Percentiles rank a stretch among this genome's conserved stretches.
Evolutionary conservation across 1,140 invertebrate genomes (phyloP).

Genomic region (Drosophila tropicalis): DNA sequence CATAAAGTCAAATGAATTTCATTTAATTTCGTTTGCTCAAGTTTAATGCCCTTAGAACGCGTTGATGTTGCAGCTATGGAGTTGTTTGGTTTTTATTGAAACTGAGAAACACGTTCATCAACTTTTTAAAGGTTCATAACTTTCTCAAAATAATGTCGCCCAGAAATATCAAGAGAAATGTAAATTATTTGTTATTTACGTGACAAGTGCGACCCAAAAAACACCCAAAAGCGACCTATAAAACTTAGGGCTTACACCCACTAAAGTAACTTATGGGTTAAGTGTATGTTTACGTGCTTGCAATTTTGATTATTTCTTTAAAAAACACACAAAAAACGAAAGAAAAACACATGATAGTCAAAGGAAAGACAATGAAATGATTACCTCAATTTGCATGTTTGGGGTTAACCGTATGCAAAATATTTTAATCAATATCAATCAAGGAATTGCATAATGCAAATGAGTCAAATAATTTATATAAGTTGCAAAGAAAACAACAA

Average conservation of each 20-base stretch:
- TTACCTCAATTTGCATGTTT: slow-evolving; percentile 59
- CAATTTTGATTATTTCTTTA: slow-evolving; percentile 47
- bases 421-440: slow-evolving; percentile 43
- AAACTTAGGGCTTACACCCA: slow-evolving; percentile 20
- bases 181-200: slow-evolving; percentile 53
- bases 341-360: slow-evolving; percentile 33
- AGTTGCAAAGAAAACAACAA: background rate
- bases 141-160: slow-evolving; percentile 51
- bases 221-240: slow-evolving; percentile 50
- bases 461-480: background rate
- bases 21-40: slow-evolving; percentile 32
- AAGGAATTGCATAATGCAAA: slow-evolving; percentile 43
- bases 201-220: slow-evolving; percentile 64
- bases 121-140: slow-evolving; percentile 61
- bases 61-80: background rate
- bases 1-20: slow-evolving; percentile 38
- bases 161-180: slow-evolving; percentile 49
- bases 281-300: slow-evolving; percentile 52
- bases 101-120: slow-evolving; percentile 36
- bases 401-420: slow-evolving; percentile 48
- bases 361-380: slow-evolving; percentile 43
- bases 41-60: slow-evolving; percentile 42
- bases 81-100: slow-evolving; percentile 6
- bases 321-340: slow-evolving; percentile 18
- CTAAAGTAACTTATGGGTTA: slow-evolving; percentile 38